Percentiles rank a stretch among this genome's conserved stretches.
Conservation (phyloP, 1,140 invertebrate genomes). For the Caligus rogercresseyi region DNA sequence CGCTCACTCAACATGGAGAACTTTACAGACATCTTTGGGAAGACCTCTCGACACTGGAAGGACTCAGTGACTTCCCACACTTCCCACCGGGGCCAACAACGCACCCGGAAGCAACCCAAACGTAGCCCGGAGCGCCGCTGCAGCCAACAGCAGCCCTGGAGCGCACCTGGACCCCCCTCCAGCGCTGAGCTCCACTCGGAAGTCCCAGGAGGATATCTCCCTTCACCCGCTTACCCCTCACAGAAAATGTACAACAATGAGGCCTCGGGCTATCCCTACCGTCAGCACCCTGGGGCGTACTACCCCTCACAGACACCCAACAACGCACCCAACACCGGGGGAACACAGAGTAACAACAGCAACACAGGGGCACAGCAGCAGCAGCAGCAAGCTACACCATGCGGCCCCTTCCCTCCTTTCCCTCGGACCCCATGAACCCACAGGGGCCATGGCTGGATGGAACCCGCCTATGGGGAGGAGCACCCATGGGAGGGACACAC, state of each 20-base stretch:
- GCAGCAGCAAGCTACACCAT: too few relatives aligned
- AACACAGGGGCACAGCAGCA: too few relatives aligned
- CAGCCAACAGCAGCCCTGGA: background rate
- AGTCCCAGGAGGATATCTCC: background rate
- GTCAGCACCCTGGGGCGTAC: background rate
- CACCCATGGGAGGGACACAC: too few relatives aligned
- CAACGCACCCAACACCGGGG: too few relatives aligned
- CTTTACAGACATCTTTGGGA: conserved; percentile 20
- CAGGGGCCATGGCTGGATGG: too few relatives aligned
- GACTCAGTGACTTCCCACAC: conserved; percentile 2
- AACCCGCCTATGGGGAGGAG: too few relatives aligned
- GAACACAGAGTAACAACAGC: too few relatives aligned
- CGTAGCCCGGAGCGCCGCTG: background rate
- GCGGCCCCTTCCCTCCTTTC: background rate
- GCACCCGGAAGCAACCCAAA: background rate
- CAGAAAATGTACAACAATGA: background rate
- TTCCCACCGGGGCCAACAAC: conserved; percentile 4
- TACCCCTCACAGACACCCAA: too few relatives aligned
- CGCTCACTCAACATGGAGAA: conserved; percentile 9
- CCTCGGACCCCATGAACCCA: background rate
- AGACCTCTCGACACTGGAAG: conserved; percentile 13
- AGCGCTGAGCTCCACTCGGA: background rate
- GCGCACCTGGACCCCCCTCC: conserved; percentile 7
- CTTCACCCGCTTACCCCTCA: background rate
- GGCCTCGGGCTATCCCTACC: too few relatives aligned